Percentiles rank a stretch among this genome's conserved stretches.
Conservation (phyloP, 2,797 vertebrate genomes). For the Garrulus glandarius region DNA sequence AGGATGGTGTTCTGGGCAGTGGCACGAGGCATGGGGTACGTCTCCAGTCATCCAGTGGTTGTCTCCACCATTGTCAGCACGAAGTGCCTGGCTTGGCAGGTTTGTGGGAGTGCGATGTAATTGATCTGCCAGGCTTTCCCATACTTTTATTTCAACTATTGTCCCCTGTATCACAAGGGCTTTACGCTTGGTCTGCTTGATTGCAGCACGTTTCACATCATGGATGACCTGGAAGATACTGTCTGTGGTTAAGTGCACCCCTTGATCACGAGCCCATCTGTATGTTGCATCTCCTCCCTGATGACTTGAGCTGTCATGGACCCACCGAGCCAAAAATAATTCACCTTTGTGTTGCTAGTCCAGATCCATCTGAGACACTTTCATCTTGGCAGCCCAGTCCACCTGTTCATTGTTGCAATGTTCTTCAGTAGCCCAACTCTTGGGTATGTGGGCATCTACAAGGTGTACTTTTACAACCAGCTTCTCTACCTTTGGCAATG, state of each 20-base stretch:
- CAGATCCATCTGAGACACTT: not conserved
- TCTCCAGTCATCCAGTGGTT: not conserved
- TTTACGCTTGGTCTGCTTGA: not conserved
- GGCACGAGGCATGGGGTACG: rapidly evolving
- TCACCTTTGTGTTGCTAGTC: not conserved
- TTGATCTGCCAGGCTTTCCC: not conserved
- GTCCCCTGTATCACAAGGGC: not conserved
- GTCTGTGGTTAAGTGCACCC: not conserved
- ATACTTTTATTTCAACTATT: not conserved
- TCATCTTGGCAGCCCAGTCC: not conserved
- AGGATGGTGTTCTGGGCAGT: not conserved
- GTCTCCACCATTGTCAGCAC: not conserved
- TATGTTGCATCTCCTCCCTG: not conserved
- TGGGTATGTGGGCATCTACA: not conserved
- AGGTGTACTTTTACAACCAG: not conserved
- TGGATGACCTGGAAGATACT: not conserved
- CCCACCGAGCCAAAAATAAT: not conserved
- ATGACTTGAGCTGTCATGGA: not conserved
- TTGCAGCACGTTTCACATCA: not conserved
- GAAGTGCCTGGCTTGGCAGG: not conserved
- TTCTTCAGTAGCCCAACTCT: not conserved
- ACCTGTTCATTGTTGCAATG: not conserved
- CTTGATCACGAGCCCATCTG: not conserved
- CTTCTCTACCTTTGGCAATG: not conserved
- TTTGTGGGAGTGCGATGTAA: not conserved